phyloP scores from a whole-genome alignment of 2,797 vertebrate genomes.

The Sylvilagus floridanus region DNA sequence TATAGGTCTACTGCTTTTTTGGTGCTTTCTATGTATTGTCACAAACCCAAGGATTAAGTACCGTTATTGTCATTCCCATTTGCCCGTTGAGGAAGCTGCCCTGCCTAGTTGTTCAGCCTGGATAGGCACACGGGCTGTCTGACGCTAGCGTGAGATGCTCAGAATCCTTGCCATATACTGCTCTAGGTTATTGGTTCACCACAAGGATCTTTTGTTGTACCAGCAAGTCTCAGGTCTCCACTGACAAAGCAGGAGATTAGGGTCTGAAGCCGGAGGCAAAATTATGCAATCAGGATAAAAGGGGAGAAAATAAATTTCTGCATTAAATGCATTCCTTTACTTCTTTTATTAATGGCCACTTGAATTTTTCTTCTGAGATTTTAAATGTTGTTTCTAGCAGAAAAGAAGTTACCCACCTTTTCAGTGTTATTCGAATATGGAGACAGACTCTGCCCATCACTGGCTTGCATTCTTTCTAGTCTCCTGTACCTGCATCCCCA shows the following conservation, averaged over 20 bases:
- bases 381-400: conserved; percentile 47
- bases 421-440: not conserved
- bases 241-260: not conserved
- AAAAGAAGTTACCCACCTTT: conserved; percentile 7
- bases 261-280: conserved; percentile 9
- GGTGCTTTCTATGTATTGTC: not conserved
- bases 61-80: not conserved
- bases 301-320: not conserved
- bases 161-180: not conserved
- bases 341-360: conserved; percentile 7
- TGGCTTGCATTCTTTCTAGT: not conserved
- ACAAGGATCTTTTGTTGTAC: not conserved
- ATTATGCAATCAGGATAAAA: not conserved
- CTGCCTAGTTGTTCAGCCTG: not conserved
- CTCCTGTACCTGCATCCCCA: not conserved
- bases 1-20: not conserved
- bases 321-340: not conserved
- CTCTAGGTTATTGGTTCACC: not conserved
- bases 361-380: conserved; percentile 34
- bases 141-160: not conserved
- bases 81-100: conserved; percentile 6
- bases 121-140: not conserved
- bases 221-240: conserved; percentile 9
- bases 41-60: not conserved
- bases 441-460: not conserved